Evolutionary conservation across 2,797 vertebrate genomes (phyloP).

Genomic region (Streptopelia turtur): DNA sequence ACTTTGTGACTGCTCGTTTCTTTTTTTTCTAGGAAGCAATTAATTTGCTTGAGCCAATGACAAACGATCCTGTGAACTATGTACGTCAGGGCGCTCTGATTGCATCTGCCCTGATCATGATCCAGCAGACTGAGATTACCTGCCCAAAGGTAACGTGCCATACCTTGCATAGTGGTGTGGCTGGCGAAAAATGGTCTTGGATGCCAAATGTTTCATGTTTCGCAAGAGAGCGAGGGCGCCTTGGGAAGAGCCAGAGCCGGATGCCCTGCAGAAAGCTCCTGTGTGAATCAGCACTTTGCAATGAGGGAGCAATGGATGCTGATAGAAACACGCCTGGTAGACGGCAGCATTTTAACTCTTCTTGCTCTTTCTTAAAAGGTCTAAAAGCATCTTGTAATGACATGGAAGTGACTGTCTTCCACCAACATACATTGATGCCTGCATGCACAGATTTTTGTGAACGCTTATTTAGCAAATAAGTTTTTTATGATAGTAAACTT

Average conservation of each 20-base stretch:
- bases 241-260: not conserved
- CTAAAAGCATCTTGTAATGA: not conserved
- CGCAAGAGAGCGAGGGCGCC: not conserved
- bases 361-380: not conserved
- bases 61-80: constrained; percentile 98
- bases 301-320: not conserved
- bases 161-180: not conserved
- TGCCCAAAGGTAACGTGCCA: constrained; percentile 89
- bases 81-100: constrained; percentile 97
- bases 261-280: not conserved
- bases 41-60: constrained; percentile 98
- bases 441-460: not conserved
- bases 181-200: not conserved
- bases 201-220: not conserved
- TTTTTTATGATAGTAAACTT: not conserved
- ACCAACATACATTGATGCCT: not conserved
- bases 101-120: constrained; percentile 97
- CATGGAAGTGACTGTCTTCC: not conserved
- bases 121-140: constrained; percentile 97
- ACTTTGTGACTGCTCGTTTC: not conserved
- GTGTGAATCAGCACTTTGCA: not conserved
- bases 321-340: not conserved
- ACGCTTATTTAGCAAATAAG: not conserved
- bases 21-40: constrained; percentile 90
- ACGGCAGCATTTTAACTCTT: not conserved